Base-by-base conservation (phyloP, 64 coral and sea anemone genomes). In the Porites australiensis region DNA sequence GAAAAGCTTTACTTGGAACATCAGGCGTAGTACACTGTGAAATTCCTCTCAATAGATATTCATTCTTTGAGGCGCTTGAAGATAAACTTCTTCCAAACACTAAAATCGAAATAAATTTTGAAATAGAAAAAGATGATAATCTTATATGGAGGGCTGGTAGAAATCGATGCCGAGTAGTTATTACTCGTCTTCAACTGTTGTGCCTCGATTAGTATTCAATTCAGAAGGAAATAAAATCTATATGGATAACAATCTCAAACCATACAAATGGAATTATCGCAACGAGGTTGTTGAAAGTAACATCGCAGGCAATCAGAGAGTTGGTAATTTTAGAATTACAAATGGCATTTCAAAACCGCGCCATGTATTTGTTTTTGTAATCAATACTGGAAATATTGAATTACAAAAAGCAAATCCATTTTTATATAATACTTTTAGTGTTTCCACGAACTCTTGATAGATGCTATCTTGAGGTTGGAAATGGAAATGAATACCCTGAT, bases 311-410 rank as follows among this genome's bases (percentile, higher is more conserved):
- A n/a, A n/a, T n/a, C n/a, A n/a, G n/a, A 44, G 49, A 43, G 47
- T 11, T 7, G 91, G 83, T 18, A 61, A 43, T 8, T 93, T 93
- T 37, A 57, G 67, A 48, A 80, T 93, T 13, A 53, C 74, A 2
- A 48, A 13, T 50, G 81, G 81, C 21, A 77, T 92, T 4, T 49
- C 69, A 47, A 54, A 70, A 43, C 84, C 60, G 13, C 20, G 83
- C 7, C 91, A 93, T 68, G 82, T 93, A 5, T 93, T 93, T 44
- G 44, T 93, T 5, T 93, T 70, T 13, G 64, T 93, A 3, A 14
- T 70, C 14, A 87, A 93, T 53, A 72, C 77, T 58, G 74, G 59
- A 1, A 46, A 2, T 2, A 8, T 59, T 14, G 61, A 77, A 75
- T 5, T 3, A 8, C 71, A 87, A 74, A 69, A 55, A 78, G 62